Evolutionary conservation across 1,140 invertebrate genomes (phyloP), one percentile per base, ranked within the genome.

Genomic region (Pseudomyrmex cubaensis): DNA sequence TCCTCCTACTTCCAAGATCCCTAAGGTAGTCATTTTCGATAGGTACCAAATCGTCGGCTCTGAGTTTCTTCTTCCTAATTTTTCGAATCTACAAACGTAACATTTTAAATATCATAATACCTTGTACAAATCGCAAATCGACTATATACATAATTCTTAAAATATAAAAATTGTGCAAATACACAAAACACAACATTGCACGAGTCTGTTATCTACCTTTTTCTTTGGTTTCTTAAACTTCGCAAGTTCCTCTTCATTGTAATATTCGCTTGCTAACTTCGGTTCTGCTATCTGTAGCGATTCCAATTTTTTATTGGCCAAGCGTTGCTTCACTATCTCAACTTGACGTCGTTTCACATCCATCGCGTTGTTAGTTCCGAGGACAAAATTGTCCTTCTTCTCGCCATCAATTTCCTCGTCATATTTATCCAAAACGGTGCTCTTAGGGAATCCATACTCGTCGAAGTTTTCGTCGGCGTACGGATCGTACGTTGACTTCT

Each of bases 171-270:
- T 25, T 57, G 66, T 48, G 20, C 5, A 12, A 77, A 13, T n/a
- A 61, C 20, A 84, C n/a, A 2, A 5, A 46, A 20, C 9, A 74
- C 2, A 15, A 8, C 59, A 73, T 66, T 35, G 85, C 89, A 85
- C 9, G 62, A 82, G 74, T 64, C 9, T 63, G 82, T 80, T 46
- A 67, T 93, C 93, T 85, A 97, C 96, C 95, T 98, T 99, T 92
- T 98, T 99, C 92, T 98, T 99, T 46, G 97, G 95, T 94, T 99
- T 99, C 92, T 99, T 99, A 93, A 99, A 97, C 95, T 95, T 96
- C 78, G 92, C 92, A 92, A 98, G 94, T 94, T 99, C 98, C 77
- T 96, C 95, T 82, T 97, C 95, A 77, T 97, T 98, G 85, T 97
- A 97, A 94, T 99, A 99, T 93, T 99, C 98, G 9, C 96, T 97